Percentiles rank a stretch among this genome's conserved stretches.
Evolutionary conservation across 2,888 invertebrate genomes (phyloP).

Genomic region (Xanthia icteritia): DNA sequence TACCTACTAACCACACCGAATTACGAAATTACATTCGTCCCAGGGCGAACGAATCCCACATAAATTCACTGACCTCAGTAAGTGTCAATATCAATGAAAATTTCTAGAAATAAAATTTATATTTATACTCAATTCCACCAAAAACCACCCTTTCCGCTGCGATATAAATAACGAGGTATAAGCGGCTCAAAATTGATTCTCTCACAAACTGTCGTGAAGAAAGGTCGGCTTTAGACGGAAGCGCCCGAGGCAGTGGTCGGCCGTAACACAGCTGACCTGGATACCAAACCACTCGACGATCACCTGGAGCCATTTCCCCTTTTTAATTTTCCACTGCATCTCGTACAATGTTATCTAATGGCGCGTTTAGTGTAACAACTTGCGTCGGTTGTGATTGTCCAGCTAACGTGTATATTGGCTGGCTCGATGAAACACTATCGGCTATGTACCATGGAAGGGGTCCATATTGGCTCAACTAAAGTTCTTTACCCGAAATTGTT

Average conservation of each 20-base stretch:
- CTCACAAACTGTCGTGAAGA: slow-evolving; percentile 44
- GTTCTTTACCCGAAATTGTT: too few species aligned
- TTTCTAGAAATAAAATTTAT: neutral
- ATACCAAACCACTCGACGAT: slow-evolving; percentile 61
- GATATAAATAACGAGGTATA: slow-evolving; percentile 44
- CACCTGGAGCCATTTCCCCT: slow-evolving; percentile 64
- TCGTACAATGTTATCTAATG: slow-evolving; percentile 42
- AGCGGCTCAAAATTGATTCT: slow-evolving; percentile 57
- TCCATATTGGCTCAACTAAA: too few species aligned
- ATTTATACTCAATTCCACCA: neutral
- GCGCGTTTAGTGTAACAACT: slow-evolving; percentile 35
- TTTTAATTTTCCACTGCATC: slow-evolving; percentile 67
- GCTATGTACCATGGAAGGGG: neutral
- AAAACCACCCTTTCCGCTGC: slow-evolving; percentile 8
- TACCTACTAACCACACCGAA: neutral
- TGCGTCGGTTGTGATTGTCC: slow-evolving; percentile 17
- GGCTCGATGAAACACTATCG: neutral
- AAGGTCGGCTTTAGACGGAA: slow-evolving; percentile 51
- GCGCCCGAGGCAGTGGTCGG: slow-evolving; percentile 58
- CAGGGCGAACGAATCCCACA: too few species aligned
- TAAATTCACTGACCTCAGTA: neutral
- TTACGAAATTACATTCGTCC: neutral
- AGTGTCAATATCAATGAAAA: too few species aligned
- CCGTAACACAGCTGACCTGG: slow-evolving; percentile 62
- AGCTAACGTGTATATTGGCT: neutral